Conservation (phyloP, 2,113 vertebrate species). For the Caracal caracal region DNA sequence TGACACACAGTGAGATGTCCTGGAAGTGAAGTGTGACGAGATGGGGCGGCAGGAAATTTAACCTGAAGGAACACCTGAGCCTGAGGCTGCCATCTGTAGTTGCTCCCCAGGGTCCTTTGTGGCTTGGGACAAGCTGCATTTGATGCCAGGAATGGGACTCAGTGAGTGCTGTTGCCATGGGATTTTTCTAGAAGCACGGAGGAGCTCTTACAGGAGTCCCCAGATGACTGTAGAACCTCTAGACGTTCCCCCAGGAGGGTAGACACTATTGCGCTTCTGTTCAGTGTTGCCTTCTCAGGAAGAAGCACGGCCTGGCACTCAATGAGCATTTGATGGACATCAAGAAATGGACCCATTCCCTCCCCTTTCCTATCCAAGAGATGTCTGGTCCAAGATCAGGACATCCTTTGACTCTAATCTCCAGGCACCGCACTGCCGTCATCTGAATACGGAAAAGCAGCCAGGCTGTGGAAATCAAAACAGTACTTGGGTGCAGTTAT, state of each 20-base stretch:
- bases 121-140: too few relatives aligned
- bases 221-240: not conserved
- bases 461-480: not conserved
- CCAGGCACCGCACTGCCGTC: not conserved
- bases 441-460: not conserved
- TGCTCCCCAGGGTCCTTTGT: not conserved
- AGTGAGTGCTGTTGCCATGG: not conserved
- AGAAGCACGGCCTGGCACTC: not conserved
- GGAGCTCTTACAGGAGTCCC: not conserved
- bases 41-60: not conserved
- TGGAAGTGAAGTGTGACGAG: not conserved
- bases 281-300: not conserved
- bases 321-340: not conserved
- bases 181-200: not conserved
- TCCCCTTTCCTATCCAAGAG: not conserved
- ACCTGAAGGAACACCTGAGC: not conserved
- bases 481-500: not conserved
- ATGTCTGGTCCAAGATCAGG: not conserved
- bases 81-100: accelerated
- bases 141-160: not conserved
- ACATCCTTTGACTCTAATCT: not conserved
- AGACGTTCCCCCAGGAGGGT: not conserved
- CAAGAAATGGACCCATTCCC: not conserved
- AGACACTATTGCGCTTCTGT: not conserved
- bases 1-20: not conserved